A percentile compares a stretch with the other conserved stretches of the same genome.
Conservation (phyloP, 2,888 invertebrate genomes). For the Lasioglossum pauxillum region DNA sequence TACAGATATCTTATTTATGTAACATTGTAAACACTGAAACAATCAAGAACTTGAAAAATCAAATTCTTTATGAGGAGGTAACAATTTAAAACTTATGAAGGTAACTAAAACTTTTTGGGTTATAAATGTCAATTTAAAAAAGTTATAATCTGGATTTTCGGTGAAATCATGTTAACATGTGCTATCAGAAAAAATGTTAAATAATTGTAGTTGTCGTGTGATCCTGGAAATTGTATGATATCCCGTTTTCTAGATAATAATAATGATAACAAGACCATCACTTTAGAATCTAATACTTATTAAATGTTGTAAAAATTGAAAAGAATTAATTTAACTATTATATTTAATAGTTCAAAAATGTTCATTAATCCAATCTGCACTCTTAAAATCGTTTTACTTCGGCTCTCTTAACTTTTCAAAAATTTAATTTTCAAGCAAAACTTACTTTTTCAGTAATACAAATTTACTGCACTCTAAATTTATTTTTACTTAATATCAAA, state of each 20-base stretch:
- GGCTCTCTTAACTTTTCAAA: neutral
- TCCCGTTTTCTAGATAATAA: neutral
- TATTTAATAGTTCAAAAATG: neutral
- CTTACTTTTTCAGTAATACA: neutral
- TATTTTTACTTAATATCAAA: neutral
- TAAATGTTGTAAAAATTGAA: neutral
- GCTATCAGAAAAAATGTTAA: neutral
- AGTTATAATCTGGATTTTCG: neutral
- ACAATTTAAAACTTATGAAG: neutral
- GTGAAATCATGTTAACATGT: no score
- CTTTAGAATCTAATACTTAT: no score
- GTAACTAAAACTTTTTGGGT: neutral
- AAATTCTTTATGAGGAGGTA: neutral
- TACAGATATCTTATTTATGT: neutral
- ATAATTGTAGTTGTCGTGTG: neutral
- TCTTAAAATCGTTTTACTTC: neutral
- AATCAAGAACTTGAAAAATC: no score
- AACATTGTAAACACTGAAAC: neutral
- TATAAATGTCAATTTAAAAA: neutral
- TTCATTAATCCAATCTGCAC: neutral
- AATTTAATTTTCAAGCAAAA: neutral
- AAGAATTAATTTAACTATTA: neutral
- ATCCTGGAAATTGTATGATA: neutral
- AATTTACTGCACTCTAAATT: neutral
- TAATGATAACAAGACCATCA: neutral